Evolutionary conservation across 2,113 vertebrate genomes (phyloP), one percentile per base, ranked within the genome.

Genomic region (Lanius collurio): DNA sequence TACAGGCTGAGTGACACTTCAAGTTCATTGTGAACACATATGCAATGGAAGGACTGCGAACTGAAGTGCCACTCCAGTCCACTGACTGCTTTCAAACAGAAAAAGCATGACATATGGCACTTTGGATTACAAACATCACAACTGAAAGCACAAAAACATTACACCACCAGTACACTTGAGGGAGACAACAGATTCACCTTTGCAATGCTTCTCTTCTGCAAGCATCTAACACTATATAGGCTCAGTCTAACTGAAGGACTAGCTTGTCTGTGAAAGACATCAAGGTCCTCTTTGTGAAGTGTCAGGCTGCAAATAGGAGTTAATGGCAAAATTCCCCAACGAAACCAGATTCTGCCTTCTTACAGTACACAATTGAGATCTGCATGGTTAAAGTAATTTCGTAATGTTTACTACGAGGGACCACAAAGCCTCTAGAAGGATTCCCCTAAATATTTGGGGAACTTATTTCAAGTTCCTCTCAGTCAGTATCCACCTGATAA

Each of bases 11-110:
- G n/a, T n/a, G n/a, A 67, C 11, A 4, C 23, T 47, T 71, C 22
- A 41, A 65, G 37, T 14, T 57, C 33, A 57, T 4, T 37, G 55
- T 30, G 49, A 28, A 84, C 2, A 1, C 3, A 1, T 8, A 30
- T 0, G 0, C 26, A 52, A 59, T 1, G 2, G 39, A 52, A 90
- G 12, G 41, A 77, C 0, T 44, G 27, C 13, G 39, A 62, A 27
- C 47, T 63, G 20, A 82, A 90, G n/a, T 24, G 44, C 15, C 30
- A 39, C 39, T 83, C 47, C 33, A 75, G 33, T 31, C 41, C 65
- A 39, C 64, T 0, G 0, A 37, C 59, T 65, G 47, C 49, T 68
- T 83, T 26, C 15, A 50, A 90, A 75, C 5, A 49, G 23, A 26
- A 64, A 37, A 27, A 53, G 5, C 5, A 55, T 2, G 9, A 49